Conservation (phyloP, 1,140 invertebrate genomes). For the Hycleus cichorii region DNA sequence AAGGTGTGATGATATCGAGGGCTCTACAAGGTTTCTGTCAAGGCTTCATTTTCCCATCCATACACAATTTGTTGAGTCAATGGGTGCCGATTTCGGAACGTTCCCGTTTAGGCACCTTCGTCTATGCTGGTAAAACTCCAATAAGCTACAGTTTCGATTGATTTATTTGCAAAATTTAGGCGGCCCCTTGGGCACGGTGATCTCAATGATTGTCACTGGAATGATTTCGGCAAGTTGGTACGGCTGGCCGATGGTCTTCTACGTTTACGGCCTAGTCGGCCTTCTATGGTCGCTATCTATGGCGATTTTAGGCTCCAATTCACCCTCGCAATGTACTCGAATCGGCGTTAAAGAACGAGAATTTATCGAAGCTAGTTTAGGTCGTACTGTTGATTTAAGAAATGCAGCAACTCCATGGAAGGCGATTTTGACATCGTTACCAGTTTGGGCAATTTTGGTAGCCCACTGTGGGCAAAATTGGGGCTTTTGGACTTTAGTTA, state of each 20-base stretch:
- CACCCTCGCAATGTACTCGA: slow-evolving; percentile 52
- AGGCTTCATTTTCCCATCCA: slow-evolving; percentile 70
- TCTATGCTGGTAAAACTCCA: slow-evolving; percentile 48
- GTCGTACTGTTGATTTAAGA: slow-evolving; percentile 9
- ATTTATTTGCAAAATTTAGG: slow-evolving; percentile 38
- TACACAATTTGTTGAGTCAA: slow-evolving; percentile 71
- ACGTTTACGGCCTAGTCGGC: slow-evolving; percentile 59
- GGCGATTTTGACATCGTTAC: slow-evolving; percentile 64
- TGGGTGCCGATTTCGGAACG: slow-evolving; percentile 62
- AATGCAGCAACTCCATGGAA: slow-evolving; percentile 60
- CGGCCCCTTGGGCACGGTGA: slow-evolving; percentile 62
- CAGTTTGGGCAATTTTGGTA: slow-evolving; percentile 76
- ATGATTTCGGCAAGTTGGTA: slow-evolving; percentile 51
- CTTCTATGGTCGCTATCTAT: slow-evolving; percentile 56
- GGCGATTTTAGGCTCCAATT: slow-evolving; percentile 55
- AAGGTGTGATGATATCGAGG: slow-evolving; percentile 54
- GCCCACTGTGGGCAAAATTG: slow-evolving; percentile 84
- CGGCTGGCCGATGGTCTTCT: slow-evolving; percentile 77
- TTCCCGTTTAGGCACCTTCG: slow-evolving; percentile 50
- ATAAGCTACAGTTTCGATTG: background rate
- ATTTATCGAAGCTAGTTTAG: slow-evolving; percentile 51
- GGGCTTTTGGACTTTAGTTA: slow-evolving; percentile 89
- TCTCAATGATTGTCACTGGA: slow-evolving; percentile 64
- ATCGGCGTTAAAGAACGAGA: slow-evolving; percentile 54
- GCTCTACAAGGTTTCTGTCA: slow-evolving; percentile 70